phyloP scores from a whole-genome alignment of 2,888 invertebrate species.

The Drosophila meridionalis region DNA sequence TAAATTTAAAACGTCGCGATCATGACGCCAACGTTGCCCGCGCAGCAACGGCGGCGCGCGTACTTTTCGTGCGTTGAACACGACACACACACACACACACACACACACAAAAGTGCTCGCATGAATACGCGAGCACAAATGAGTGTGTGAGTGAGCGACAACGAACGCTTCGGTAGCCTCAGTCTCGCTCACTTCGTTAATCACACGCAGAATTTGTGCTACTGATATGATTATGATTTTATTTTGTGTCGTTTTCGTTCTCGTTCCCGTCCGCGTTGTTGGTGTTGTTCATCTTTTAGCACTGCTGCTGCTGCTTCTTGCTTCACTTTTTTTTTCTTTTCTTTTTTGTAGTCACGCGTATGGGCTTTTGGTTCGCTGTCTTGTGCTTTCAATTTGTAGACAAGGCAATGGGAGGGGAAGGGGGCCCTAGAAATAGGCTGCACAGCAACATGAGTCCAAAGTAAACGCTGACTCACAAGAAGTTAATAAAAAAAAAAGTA shows the following conservation, averaged over 20 bases:
- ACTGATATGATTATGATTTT: constrained; percentile 70
- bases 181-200: constrained; percentile 30
- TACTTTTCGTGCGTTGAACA: constrained; percentile 10
- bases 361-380: constrained; percentile 58
- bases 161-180: constrained; percentile 8
- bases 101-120: not conserved
- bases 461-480: constrained; percentile 27
- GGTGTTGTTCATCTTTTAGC: constrained; percentile 37
- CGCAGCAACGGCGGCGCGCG: constrained; percentile 15
- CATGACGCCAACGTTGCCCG: constrained; percentile 36
- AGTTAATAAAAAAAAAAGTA: not conserved
- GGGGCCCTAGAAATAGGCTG: constrained; percentile 1
- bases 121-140: constrained; percentile 4
- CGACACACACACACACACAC: constrained; percentile 17
- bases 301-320: constrained; percentile 22
- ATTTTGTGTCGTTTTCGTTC: constrained; percentile 31
- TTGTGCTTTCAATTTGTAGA: constrained; percentile 6
- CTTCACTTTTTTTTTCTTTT: constrained; percentile 18
- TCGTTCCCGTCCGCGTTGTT: constrained; percentile 23
- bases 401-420: not conserved
- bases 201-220: constrained; percentile 42
- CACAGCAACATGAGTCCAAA: constrained; percentile 15
- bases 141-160: not conserved
- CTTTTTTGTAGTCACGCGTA: constrained; percentile 72
- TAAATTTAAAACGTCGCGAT: constrained; percentile 32